Evolutionary conservation across 1,140 invertebrate genomes (phyloP), one percentile per base, ranked within the genome.

Genomic region (Rhizoglyphus robini): DNA sequence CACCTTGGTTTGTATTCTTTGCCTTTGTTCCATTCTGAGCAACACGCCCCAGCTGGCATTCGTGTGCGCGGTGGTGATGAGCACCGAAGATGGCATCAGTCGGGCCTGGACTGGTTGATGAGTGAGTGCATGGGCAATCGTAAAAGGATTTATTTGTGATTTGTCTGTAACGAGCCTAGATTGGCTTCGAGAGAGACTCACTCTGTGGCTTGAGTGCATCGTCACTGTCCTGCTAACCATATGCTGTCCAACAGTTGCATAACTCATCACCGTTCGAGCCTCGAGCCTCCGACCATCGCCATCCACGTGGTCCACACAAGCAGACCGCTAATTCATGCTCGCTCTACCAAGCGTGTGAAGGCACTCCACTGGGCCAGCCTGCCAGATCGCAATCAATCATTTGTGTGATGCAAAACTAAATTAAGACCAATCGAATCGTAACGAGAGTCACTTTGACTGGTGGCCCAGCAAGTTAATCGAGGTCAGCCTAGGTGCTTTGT

Each of bases 91-190:
- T n/a, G n/a, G n/a, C n/a, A n/a, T n/a, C n/a, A n/a, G n/a, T n/a
- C n/a, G n/a, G n/a, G n/a, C n/a, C n/a, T n/a, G n/a, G n/a, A n/a
- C n/a, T n/a, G n/a, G n/a, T n/a, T n/a, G n/a, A n/a, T n/a, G n/a
- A n/a, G n/a, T n/a, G n/a, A n/a, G n/a, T n/a, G n/a, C n/a, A n/a
- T n/a, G n/a, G n/a, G n/a, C 51, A 54, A 54, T 54, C 51, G 51
- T 54, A 54, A 54, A 54, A 54, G 51, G 51, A 54, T 54, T 54
- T 54, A 20, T 54, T 54, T 54, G 51, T 54, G 51, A 54, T 54
- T 54, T 54, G 51, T 8, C 8, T 54, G 20, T 32, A 54, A 54
- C 51, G 51, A 23, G 51, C 8, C 51, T 32, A 54, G 51, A n/a
- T n/a, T n/a, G n/a, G n/a, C n/a, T n/a, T n/a, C n/a, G n/a, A 8